These are phyloP conservation scores for Geopemphigus sp. DNA, from an alignment of 1,140 invertebrate genomes.

Conservation along the genomic window DNA sequence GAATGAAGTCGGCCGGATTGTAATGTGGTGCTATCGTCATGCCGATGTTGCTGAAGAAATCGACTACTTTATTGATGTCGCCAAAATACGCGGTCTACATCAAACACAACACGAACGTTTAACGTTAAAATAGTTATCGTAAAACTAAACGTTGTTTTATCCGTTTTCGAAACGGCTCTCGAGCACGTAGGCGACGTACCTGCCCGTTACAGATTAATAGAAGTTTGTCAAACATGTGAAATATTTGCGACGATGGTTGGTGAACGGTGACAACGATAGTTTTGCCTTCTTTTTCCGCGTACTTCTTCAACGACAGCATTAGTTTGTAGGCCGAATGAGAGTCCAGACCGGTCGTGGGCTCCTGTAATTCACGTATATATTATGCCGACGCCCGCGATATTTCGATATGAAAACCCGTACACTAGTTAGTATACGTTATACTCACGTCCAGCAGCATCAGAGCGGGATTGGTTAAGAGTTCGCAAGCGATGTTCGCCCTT, in stretches of 20 bases:
- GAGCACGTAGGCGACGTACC: constrained; percentile 52
- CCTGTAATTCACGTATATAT: constrained; percentile 59
- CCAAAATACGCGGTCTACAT: constrained; percentile 76
- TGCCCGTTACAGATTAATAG: constrained; percentile 74
- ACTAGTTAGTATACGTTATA: too few relatives aligned
- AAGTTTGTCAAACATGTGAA: constrained; percentile 81
- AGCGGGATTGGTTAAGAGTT: constrained; percentile 79
- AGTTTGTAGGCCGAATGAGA: constrained; percentile 76
- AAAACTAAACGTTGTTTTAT: too few relatives aligned
- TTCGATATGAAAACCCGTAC: too few relatives aligned
- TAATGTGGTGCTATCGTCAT: constrained; percentile 75
- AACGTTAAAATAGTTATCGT: too few relatives aligned
- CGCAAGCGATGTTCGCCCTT: constrained; percentile 80
- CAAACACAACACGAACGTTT: not conserved
- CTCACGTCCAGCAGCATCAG: constrained; percentile 83
- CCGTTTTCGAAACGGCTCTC: too few relatives aligned
- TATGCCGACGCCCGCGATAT: too few relatives aligned
- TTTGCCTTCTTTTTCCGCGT: constrained; percentile 75
- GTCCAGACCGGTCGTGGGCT: constrained; percentile 82
- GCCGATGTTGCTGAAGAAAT: constrained; percentile 73
- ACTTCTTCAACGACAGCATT: constrained; percentile 72
- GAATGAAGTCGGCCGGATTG: constrained; percentile 83
- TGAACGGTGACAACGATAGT: constrained; percentile 80
- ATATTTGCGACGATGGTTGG: constrained; percentile 85
- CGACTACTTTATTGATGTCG: constrained; percentile 69